Percentiles rank a stretch among this genome's conserved stretches.
phyloP scores from a whole-genome alignment of 2,797 vertebrate species.

The Smutsia temminckii region DNA sequence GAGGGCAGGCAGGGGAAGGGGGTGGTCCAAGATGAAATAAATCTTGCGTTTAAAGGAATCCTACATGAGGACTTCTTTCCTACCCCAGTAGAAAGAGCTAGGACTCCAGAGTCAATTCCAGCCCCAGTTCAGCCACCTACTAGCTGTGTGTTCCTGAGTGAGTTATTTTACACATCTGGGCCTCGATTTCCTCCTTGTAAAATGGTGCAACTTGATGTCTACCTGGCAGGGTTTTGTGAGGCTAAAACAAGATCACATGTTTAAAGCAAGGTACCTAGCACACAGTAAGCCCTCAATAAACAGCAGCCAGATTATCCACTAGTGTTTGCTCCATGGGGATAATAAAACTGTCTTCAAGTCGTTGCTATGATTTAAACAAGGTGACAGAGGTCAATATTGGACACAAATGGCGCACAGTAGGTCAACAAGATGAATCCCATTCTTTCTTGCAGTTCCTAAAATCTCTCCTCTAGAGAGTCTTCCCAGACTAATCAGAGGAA shows the following conservation, averaged over 20 bases:
- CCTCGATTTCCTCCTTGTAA: neutral
- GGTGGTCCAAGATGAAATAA: neutral
- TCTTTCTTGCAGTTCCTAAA: neutral
- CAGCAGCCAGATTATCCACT: neutral
- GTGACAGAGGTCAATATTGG: neutral
- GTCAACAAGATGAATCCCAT: neutral
- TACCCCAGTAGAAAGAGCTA: neutral
- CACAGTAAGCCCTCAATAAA: neutral
- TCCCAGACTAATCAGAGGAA: neutral
- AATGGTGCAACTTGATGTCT: neutral
- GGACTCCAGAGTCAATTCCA: neutral
- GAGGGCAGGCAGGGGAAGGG: neutral
- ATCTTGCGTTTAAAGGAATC: neutral
- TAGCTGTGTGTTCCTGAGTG: neutral
- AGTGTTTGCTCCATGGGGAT: neutral
- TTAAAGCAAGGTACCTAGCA: neutral
- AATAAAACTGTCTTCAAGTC: neutral
- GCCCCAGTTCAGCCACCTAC: neutral
- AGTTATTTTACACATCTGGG: neutral
- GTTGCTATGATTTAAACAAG: neutral
- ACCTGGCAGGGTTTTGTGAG: neutral
- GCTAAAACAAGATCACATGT: neutral
- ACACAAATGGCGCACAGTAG: neutral
- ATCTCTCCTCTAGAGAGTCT: neutral
- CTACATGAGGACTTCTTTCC: neutral